Percentiles rank a stretch among this genome's conserved stretches.
These are phyloP conservation scores for Oreochromis niloticus DNA, from an alignment of 2,113 vertebrate genomes.

Conservation along the genomic window DNA sequence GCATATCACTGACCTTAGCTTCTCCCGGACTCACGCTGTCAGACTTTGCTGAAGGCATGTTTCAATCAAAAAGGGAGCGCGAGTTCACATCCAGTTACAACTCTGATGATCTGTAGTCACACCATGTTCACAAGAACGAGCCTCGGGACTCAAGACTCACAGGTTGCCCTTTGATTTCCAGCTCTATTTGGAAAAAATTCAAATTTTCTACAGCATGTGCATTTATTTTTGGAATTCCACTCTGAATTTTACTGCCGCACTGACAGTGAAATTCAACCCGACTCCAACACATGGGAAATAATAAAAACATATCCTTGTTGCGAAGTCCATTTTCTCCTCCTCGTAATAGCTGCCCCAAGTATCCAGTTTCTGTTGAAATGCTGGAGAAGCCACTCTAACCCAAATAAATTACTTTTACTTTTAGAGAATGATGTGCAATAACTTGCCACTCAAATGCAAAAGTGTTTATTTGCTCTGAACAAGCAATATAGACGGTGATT, in stretches of 20 bases:
- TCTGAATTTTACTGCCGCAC: not conserved
- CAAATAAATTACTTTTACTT: not conserved
- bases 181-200: not conserved
- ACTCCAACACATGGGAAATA: not conserved
- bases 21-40: slow-evolving; percentile 12
- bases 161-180: slow-evolving; percentile 3
- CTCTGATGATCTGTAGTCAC: slow-evolving; percentile 31
- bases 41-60: slow-evolving; percentile 39
- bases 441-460: not conserved
- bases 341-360: not conserved
- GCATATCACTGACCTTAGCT: slow-evolving; percentile 13
- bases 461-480: not conserved
- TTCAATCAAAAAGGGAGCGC: slow-evolving; percentile 53
- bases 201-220: not conserved
- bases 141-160: not conserved
- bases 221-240: slow-evolving; percentile 10
- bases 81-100: slow-evolving; percentile 42
- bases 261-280: not conserved
- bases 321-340: not conserved
- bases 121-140: slow-evolving; percentile 5
- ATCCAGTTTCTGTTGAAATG: not conserved
- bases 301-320: not conserved
- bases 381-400: not conserved
- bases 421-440: not conserved
- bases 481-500: not conserved